phyloP scores from a whole-genome alignment of 2,797 vertebrate genomes.

The Aeoliscus strigatus region DNA sequence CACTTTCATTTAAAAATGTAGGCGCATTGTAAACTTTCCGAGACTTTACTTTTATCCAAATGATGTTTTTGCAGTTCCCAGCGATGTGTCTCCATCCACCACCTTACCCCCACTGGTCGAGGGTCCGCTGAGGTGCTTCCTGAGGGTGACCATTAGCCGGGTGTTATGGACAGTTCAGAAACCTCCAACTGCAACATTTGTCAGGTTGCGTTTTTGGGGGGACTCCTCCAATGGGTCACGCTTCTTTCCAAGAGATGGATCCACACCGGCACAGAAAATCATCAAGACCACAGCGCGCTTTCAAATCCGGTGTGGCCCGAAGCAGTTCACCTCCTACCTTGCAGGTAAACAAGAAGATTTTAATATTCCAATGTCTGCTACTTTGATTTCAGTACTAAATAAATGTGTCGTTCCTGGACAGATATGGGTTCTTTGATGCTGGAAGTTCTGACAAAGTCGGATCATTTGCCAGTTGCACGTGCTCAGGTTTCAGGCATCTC shows the following conservation, averaged over 20 bases:
- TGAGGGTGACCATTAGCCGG: slow-evolving; percentile 80
- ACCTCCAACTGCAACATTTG: slow-evolving; percentile 69
- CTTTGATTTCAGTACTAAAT: not conserved
- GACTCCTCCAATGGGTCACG: slow-evolving; percentile 84
- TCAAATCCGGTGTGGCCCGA: slow-evolving; percentile 85
- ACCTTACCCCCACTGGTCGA: slow-evolving; percentile 90
- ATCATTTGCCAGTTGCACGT: slow-evolving; percentile 83
- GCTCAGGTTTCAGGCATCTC: slow-evolving; percentile 81
- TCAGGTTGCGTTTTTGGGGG: slow-evolving; percentile 93
- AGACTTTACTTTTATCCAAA: slow-evolving; percentile 2
- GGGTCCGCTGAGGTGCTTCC: slow-evolving; percentile 87
- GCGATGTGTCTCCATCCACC: slow-evolving; percentile 78
- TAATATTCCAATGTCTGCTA: not conserved
- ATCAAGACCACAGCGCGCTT: slow-evolving; percentile 82
- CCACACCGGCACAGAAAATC: slow-evolving; percentile 69
- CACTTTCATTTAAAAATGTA: no score
- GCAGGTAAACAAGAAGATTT: slow-evolving; percentile 73
- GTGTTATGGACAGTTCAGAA: slow-evolving; percentile 81
- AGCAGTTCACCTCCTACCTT: slow-evolving; percentile 89
- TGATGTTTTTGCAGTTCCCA: slow-evolving; percentile 65
- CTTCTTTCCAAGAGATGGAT: slow-evolving; percentile 80
- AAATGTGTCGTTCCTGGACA: slow-evolving; percentile 52
- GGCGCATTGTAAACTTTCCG: no score
- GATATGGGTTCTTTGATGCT: slow-evolving; percentile 91
- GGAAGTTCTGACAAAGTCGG: slow-evolving; percentile 83